phyloP scores from a whole-genome alignment of 1,140 invertebrate genomes.

The Probaryconus sp. region DNA sequence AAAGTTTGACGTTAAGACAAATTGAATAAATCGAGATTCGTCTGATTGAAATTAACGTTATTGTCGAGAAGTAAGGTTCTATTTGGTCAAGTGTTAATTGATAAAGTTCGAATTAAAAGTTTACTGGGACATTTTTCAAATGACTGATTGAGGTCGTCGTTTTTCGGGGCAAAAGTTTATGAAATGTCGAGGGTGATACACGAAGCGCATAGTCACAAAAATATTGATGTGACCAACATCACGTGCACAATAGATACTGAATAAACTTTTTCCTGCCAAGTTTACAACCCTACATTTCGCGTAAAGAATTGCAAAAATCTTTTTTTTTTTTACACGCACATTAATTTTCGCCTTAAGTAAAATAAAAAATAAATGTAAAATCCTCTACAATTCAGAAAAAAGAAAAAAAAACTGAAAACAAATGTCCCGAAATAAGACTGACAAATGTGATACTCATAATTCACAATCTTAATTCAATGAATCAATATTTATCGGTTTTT shows the following conservation, averaged over 20 bases:
- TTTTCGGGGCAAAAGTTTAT: conserved; percentile 27
- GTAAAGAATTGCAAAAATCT: conserved; percentile 11
- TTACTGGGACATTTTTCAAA: conserved; percentile 22
- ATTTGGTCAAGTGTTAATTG: conserved; percentile 13
- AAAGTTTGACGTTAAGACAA: too few relatives aligned
- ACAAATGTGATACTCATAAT: conserved; percentile 7
- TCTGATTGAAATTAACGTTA: conserved; percentile 3
- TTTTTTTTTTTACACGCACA: too few relatives aligned
- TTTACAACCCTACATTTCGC: not conserved
- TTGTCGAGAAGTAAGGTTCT: not conserved
- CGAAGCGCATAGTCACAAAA: conserved; percentile 24
- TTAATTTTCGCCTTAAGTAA: too few relatives aligned
- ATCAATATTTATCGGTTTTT: conserved; percentile 17
- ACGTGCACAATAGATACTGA: conserved; percentile 24
- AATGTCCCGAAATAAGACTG: not conserved
- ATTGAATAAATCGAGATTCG: too few relatives aligned
- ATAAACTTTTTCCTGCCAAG: conserved; percentile 25
- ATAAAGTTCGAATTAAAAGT: conserved; percentile 14
- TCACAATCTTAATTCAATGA: too few relatives aligned
- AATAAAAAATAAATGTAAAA: too few relatives aligned
- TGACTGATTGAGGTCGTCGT: conserved; percentile 10
- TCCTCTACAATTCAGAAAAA: too few relatives aligned
- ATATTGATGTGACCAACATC: conserved; percentile 45
- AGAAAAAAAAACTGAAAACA: not conserved
- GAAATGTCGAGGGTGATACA: conserved; percentile 24